Conservation (phyloP, 2,888 invertebrate species). For the Pandemis heparana region DNA sequence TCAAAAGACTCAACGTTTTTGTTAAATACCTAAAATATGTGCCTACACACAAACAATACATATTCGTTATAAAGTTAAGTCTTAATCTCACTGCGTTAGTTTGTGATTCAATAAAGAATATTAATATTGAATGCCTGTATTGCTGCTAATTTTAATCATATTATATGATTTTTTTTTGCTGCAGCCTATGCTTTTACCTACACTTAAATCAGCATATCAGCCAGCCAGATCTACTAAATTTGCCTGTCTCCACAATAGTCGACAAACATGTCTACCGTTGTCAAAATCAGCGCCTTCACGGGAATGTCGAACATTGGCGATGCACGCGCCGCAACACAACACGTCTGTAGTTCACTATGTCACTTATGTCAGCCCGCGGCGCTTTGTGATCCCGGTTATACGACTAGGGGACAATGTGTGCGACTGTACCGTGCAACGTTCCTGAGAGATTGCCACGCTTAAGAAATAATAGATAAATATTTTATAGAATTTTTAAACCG, state of each 20-base stretch:
- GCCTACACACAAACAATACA: too few species aligned
- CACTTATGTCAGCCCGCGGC: constrained; percentile 26
- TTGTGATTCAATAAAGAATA: background rate
- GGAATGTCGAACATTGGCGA: constrained; percentile 16
- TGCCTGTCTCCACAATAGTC: background rate
- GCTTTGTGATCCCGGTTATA: constrained; percentile 13
- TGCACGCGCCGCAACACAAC: background rate
- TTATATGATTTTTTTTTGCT: too few species aligned
- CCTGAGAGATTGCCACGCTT: background rate
- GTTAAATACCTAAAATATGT: too few species aligned
- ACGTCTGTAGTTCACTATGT: constrained; percentile 13
- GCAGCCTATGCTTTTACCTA: too few species aligned
- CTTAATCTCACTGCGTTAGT: too few species aligned
- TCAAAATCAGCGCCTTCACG: background rate
- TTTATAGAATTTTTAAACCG: too few species aligned
- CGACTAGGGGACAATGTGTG: constrained; percentile 5
- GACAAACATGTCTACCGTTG: constrained; percentile 4
- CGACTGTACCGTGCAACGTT: background rate
- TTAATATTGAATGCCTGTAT: background rate
- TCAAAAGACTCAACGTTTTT: too few species aligned
- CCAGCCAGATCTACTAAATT: too few species aligned
- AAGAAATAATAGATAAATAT: too few species aligned
- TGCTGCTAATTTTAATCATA: too few species aligned
- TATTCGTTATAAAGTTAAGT: too few species aligned
- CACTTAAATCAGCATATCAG: too few species aligned